Evolutionary conservation across 92 coral and sea anemone genomes (phyloP).

Genomic region (Porites cylindrica): DNA sequence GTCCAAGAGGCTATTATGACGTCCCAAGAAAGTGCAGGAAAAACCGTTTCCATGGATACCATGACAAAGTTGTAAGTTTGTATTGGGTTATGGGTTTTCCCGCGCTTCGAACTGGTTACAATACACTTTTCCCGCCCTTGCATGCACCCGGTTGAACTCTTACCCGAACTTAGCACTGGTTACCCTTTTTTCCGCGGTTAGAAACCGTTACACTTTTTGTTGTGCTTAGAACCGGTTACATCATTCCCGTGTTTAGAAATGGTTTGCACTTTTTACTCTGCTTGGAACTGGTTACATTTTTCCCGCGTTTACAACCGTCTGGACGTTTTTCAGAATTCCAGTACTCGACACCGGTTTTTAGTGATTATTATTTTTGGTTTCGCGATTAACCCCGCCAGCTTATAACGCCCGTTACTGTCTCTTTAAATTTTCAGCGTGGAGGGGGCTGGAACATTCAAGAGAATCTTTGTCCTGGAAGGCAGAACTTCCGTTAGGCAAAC

Average conservation of each 20-base stretch:
- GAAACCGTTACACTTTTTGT: neutral
- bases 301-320: no score
- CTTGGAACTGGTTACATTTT: no score
- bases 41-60: conserved; percentile 34
- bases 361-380: no score
- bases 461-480: conserved; percentile 70
- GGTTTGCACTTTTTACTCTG: neutral
- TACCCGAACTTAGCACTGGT: no score
- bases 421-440: conserved; percentile 21
- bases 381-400: no score
- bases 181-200: no score
- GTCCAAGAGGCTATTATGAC: conserved; percentile 70
- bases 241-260: no score
- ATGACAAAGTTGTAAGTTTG: conserved; percentile 25
- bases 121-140: neutral
- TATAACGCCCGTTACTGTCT: neutral
- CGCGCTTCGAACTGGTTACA: neutral
- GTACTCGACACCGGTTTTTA: no score
- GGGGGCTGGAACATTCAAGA: conserved; percentile 59
- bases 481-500: conserved; percentile 63
- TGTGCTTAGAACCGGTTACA: neutral
- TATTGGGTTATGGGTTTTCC: neutral
- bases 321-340: no score
- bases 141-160: no score
- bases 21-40: conserved; percentile 34